Base-by-base conservation (phyloP, 2,113 vertebrate genomes). In the Mobula birostris region DNA sequence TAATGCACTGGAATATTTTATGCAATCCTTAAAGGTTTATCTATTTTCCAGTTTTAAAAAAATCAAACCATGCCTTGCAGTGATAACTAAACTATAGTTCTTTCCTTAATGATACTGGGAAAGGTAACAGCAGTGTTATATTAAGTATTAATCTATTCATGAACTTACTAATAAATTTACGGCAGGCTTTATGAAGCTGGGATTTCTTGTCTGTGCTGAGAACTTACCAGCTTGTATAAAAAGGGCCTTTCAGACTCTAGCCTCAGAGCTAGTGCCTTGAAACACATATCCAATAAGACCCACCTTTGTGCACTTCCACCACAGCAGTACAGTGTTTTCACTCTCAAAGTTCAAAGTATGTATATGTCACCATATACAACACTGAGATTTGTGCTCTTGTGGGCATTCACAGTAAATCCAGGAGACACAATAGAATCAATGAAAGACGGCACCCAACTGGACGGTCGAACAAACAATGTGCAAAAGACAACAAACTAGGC, bases 1-100 rank as follows among this genome's bases (percentile, higher is more conserved):
- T 93, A 93, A 74, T 93, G 32, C 36, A 74, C 14, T 24, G 72
- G 70, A 91, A 70, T 70, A 70, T 91, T 91, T 70, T 29, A 70
- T 70, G n/a, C 88, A 91, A 19, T 21, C 91, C 70, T 72, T 56
- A 1, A 36, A 74, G 91, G 70, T 24, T 32, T 29, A 74, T 93
- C 90, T 74, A 48, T 74, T 76, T 72, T 74, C 6, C 70, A 93
- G 68, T 56, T 93, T 93, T 29, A 93, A 24, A 74, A 63, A 68
- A 87, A 91, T 91, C 17, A 70, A 91, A n/a, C 15, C 40, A 74
- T 32, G 36, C 19, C 70, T 93, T 74, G 11, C 1, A 40, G 4
- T 93, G 36, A 76, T 29, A 29, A 93, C 70, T 56, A 93, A 40
- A 74, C 40, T 76, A 27, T 56, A 29, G 40, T 40, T 76, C 19